A percentile compares a stretch with the other conserved stretches of the same genome.
phyloP scores from a whole-genome alignment of 1,140 invertebrate species.

The Hestina assimilis region DNA sequence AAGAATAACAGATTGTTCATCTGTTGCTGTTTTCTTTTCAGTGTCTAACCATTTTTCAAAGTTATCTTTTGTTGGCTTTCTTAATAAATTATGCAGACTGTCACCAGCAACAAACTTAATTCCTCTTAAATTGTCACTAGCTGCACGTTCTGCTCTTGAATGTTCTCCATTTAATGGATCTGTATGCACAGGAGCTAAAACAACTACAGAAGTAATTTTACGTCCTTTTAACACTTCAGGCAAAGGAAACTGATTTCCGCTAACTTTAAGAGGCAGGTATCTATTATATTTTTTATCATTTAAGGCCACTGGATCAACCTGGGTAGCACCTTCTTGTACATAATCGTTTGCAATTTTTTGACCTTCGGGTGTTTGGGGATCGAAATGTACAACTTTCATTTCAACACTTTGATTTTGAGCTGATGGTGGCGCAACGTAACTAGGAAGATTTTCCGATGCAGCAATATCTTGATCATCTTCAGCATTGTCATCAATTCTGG shows the following conservation, averaged over 20 bases:
- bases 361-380: conserved; percentile 85
- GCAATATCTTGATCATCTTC: conserved; percentile 67
- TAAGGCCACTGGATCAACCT: conserved; percentile 85
- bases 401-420: conserved; percentile 82
- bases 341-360: conserved; percentile 85
- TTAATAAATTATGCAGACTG: conserved; percentile 85
- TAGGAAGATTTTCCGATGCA: conserved; percentile 67
- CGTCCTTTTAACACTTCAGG: conserved; percentile 86
- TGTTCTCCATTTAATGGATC: conserved; percentile 74
- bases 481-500: conserved; percentile 76
- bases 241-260: conserved; percentile 89
- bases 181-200: conserved; percentile 88
- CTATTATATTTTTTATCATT: conserved; percentile 88
- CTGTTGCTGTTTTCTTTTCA: conserved; percentile 84
- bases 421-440: conserved; percentile 61
- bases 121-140: conserved; percentile 76
- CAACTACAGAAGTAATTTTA: conserved; percentile 88
- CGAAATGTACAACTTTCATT: conserved; percentile 90
- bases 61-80: conserved; percentile 86
- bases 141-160: conserved; percentile 65
- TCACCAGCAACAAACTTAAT: conserved; percentile 84
- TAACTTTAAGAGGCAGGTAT: conserved; percentile 90
- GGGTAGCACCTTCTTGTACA: conserved; percentile 84
- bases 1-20: conserved; percentile 87
- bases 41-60: conserved; percentile 88